phyloP scores from a whole-genome alignment of 2,797 vertebrate genomes.

The Craterocephalus amniculus region DNA sequence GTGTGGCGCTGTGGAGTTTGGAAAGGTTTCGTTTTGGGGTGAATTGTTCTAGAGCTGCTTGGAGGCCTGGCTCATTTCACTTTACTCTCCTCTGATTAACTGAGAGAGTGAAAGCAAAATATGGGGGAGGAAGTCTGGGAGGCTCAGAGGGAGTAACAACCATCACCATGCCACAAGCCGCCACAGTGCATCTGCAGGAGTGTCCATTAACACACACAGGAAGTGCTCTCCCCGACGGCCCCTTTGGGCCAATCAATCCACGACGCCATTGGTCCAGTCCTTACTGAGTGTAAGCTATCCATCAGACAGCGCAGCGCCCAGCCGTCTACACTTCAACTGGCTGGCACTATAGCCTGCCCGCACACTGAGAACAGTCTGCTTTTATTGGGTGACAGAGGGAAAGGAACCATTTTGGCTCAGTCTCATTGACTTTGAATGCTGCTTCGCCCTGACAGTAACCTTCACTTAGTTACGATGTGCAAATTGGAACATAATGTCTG shows the following conservation, averaged over 20 bases:
- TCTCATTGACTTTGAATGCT: slow-evolving; percentile 45
- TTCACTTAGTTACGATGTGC: slow-evolving; percentile 54
- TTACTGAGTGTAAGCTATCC: slow-evolving; percentile 71
- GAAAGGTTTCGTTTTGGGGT: slow-evolving; percentile 19
- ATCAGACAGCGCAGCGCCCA: slow-evolving; percentile 74
- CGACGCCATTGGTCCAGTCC: slow-evolving; percentile 73
- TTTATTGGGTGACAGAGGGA: slow-evolving; percentile 70
- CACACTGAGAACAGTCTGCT: slow-evolving; percentile 50
- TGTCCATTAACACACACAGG: slow-evolving; percentile 82
- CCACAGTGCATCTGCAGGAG: slow-evolving; percentile 72
- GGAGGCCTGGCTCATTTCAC: slow-evolving; percentile 61
- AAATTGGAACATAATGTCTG: slow-evolving; percentile 40
- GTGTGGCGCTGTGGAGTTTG: slow-evolving; percentile 3
- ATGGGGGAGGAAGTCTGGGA: slow-evolving; percentile 28
- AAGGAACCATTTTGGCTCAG: slow-evolving; percentile 46
- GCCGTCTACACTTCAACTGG: slow-evolving; percentile 67
- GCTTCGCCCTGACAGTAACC: slow-evolving; percentile 41
- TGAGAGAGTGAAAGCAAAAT: slow-evolving; percentile 62
- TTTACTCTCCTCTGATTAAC: slow-evolving; percentile 65
- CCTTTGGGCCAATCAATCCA: slow-evolving; percentile 79
- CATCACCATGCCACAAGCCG: slow-evolving; percentile 62
- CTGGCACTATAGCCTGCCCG: slow-evolving; percentile 70
- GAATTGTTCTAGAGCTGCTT: slow-evolving; percentile 21
- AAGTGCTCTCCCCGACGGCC: slow-evolving; percentile 76
- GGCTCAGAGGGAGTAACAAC: slow-evolving; percentile 53